Evolutionary conservation across 1,140 invertebrate species (phyloP), one percentile per base, ranked within the genome.

Genomic region (Coboldia fuscipes): DNA sequence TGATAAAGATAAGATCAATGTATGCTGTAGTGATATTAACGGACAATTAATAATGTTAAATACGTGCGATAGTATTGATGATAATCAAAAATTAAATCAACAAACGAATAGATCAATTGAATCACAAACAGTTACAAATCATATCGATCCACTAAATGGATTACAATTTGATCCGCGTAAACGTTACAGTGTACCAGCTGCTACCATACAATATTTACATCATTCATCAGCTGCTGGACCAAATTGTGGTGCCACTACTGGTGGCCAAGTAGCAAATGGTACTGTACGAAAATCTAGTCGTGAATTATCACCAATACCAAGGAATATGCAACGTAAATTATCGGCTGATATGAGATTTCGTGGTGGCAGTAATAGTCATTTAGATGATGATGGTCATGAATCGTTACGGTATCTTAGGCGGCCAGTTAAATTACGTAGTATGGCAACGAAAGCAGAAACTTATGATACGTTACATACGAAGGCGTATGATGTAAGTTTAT

Each of bases 391-490:
- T 51, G 36, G 48, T 50, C 32, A 48, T 54, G 36, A 49, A 54
- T 30, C 46, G 51, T 31, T 45, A 49, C 22, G 50, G 46, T 17
- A 33, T 53, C 34, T 34, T 54, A 45, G 52, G 33, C 70, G 65
- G 43, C 65, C 67, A 3, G 62, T 68, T 14, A 62, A 67, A 33
- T 46, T 73, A 17, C 60, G 61, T 43, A 71, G 72, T 51, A 48
- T 72, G 12, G 51, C 60, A 36, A 57, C 65, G 26, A 62, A 63
- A 46, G 65, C 62, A 9, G 68, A 70, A 40, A 62, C 65, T 2
- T 68, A 70, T 39, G 70, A 74, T 45, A 62, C 62, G 13, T 44
- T 73, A 37, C 63, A 72, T 45, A 45, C 57, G 12, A 63, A 60
- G 42, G 57, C 60, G 34, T 54, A 50, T 3, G 62, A 66, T 57